phyloP scores from a whole-genome alignment of 2,797 vertebrate genomes.

The Labroides dimidiatus region DNA sequence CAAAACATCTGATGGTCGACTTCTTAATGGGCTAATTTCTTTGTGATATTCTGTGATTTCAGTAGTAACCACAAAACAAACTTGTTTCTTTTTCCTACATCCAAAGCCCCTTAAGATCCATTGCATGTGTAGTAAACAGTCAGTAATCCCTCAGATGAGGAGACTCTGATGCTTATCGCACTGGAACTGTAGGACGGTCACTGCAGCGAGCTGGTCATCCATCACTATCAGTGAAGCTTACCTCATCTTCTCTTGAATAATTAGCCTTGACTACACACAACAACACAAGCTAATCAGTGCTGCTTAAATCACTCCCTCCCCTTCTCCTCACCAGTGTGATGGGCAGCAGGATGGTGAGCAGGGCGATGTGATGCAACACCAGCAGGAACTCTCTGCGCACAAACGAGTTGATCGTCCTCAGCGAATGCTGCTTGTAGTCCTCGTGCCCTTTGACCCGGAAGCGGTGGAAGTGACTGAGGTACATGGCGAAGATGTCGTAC shows the following conservation, averaged over 20 bases:
- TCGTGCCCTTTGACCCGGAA: constrained; percentile 83
- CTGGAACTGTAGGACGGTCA: background rate
- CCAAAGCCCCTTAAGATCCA: background rate
- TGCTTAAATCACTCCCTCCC: background rate
- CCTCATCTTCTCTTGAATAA: no score
- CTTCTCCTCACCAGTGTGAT: constrained; percentile 89
- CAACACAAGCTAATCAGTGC: background rate
- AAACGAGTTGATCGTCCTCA: constrained; percentile 87
- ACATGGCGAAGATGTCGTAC: constrained; percentile 96
- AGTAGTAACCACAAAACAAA: no score
- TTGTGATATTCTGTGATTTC: no score
- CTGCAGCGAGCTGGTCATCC: constrained; percentile 18
- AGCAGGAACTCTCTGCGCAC: constrained; percentile 91
- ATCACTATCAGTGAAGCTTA: background rate
- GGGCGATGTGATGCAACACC: constrained; percentile 93
- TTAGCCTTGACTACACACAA: constrained; percentile 17
- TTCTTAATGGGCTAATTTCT: no score
- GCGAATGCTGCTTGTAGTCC: constrained; percentile 85
- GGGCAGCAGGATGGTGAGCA: constrained; percentile 92
- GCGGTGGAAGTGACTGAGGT: constrained; percentile 95
- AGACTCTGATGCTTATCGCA: constrained; percentile 5
- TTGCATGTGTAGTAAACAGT: constrained; percentile 1
- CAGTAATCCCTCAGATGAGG: background rate
- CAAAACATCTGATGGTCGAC: no score
- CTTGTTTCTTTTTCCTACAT: no score